Base-by-base conservation (phyloP, 1,140 invertebrate genomes). In the Lepidotrigona ventralis region DNA sequence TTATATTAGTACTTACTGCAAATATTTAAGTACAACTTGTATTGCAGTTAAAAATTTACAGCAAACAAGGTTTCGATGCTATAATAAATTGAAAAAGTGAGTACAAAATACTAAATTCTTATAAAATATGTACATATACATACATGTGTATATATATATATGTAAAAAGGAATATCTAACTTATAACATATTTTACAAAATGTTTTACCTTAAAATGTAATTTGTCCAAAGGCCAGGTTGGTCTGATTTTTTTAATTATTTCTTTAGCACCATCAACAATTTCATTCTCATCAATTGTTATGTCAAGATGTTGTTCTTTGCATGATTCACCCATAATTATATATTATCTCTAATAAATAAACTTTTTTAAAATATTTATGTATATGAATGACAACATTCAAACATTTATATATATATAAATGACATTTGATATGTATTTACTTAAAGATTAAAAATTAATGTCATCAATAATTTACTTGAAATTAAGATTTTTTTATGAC, bases 281-380 rank as follows among this genome's bases (percentile, higher is more conserved):
- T 88, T 95, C 90, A 90, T 94, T 93, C 89, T 95, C 95, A 86
- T 93, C 92, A 90, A 95, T 93, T 70, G 91, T 94, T 85, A 95
- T 87, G 82, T 93, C 87, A 85, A 93, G 88, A 90, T 93, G 91
- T 54, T 88, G 91, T 81, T 93, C 91, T 66, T 84, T 68, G 33
- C 19, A 74, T 79, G 39, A 4, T 64, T 83, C 56, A 2, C 79
- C 81, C 81, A 79, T 83, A 33, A 14, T 63, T 53, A 64, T 39
- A 70, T 19, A 9, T 79, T 83, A 79, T 72, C 76, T 79, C 15
- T 23, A 39, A 72, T 1, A 74, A 72, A 26, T n/a, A 51, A 69
- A 46, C 39, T 46, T 58, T 33, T 73, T 9, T n/a, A 64, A 33
- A 33, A 33, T 33, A 33, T 33, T 33, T n/a, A 21, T 56, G 4